These are phyloP conservation scores for Nemoura dubitans DNA, from an alignment of 2,888 invertebrate species.

Conservation along the genomic window DNA sequence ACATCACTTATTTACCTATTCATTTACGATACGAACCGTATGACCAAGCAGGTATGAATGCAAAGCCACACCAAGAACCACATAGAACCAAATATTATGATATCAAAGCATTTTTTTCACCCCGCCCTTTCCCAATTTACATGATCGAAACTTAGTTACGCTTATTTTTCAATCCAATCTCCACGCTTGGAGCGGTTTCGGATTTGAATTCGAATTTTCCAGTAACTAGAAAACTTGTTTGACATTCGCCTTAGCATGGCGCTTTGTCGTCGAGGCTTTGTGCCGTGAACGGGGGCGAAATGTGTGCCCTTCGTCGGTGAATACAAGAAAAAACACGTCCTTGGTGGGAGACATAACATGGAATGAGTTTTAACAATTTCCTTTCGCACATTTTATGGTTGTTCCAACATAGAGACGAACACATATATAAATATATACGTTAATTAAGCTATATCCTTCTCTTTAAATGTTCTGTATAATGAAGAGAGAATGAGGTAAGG, in stretches of 20 bases:
- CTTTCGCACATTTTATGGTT: neutral
- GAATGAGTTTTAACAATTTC: neutral
- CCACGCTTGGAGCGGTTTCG: neutral
- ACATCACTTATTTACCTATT: too few species aligned
- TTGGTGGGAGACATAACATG: neutral
- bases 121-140: neutral
- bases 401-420: neutral
- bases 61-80: neutral
- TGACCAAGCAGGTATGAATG: too few species aligned
- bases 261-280: neutral
- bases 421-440: neutral
- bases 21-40: too few species aligned
- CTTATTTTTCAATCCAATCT: neutral
- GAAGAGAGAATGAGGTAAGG: too few species aligned
- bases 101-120: neutral
- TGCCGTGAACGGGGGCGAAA: neutral
- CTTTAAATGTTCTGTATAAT: too few species aligned
- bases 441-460: too few species aligned
- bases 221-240: neutral
- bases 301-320: neutral
- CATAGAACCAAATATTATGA: neutral
- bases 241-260: neutral
- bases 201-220: neutral
- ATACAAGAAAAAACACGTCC: neutral
- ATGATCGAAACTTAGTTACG: neutral